Percentiles rank a stretch among this genome's conserved stretches.
Evolutionary conservation across 2,113 vertebrate genomes (phyloP).

Genomic region (Lynx canadensis): DNA sequence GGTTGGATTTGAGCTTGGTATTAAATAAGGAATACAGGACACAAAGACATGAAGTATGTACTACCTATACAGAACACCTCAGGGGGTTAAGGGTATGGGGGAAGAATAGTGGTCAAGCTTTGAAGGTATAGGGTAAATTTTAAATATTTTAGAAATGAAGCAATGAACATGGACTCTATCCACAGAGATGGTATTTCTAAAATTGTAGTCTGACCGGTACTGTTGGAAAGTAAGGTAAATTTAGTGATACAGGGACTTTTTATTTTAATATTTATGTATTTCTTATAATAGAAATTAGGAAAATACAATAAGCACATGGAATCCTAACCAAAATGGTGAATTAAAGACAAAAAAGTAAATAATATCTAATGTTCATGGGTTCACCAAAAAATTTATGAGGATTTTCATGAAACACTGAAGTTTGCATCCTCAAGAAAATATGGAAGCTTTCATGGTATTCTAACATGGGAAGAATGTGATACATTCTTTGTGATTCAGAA

Average conservation of each 20-base stretch:
- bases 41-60: background rate
- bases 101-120: background rate
- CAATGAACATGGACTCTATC: background rate
- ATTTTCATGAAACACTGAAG: background rate
- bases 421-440: background rate
- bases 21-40: background rate
- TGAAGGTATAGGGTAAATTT: background rate
- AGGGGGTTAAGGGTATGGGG: accelerated
- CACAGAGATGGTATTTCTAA: background rate
- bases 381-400: background rate
- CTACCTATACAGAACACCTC: background rate
- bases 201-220: background rate
- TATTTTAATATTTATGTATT: background rate
- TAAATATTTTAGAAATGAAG: background rate
- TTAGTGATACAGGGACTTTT: background rate
- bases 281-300: background rate
- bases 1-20: background rate
- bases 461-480: background rate
- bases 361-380: background rate
- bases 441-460: background rate
- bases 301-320: background rate
- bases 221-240: background rate
- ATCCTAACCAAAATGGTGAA: background rate
- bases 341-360: background rate
- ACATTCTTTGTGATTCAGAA: background rate